Evolutionary conservation across 2,113 vertebrate genomes (phyloP), one percentile per base, ranked within the genome.

Genomic region (Strix uralensis): DNA sequence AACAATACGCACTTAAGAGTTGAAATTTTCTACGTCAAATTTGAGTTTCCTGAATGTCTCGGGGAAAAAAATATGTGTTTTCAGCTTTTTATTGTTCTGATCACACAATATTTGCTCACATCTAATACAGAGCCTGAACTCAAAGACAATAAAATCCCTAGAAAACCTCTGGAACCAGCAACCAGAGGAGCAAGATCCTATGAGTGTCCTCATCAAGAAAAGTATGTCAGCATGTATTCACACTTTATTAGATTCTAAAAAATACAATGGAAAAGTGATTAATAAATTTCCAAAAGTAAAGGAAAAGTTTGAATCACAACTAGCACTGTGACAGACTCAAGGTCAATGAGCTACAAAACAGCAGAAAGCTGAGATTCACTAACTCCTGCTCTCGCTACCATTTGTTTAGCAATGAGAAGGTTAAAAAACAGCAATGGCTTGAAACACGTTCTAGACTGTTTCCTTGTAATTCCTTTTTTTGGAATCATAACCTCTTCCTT

Each of bases 1-100:
- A 90, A 40, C 3, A 72, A 47, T 10, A 44, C 0, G 0, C 22
- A 21, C 52, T 42, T 40, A n/a, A n/a, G 19, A 52, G 21, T 0
- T 65, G 32, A 47, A 14, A 70, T 25, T 34, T 79, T 58, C 42
- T 11, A 26, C 14, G 52, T 7, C 6, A 18, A 38, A 10, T 58
- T 14, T 44, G 21, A 18, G 9, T 63, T 70, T 74, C 27, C 55
- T 1, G 0, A 57, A 65, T 54, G 66, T 55, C 36, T 86, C 11
- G 21, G 25, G 13, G 18, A 30, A 49, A 54, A 70, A 69, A 21
- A 16, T 3, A 38, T 1, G 4, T 26, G 44, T 57, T 91, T 70
- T 81, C 25, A 81, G 21, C 9, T 88, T 70, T 34, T 58, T 59
- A 38, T 5, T 58, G 40, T 44, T 92, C 61, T 81, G 81, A 44